Conservation (phyloP, 2,113 vertebrate genomes). For the Brachyhypopomus gauderio region DNA sequence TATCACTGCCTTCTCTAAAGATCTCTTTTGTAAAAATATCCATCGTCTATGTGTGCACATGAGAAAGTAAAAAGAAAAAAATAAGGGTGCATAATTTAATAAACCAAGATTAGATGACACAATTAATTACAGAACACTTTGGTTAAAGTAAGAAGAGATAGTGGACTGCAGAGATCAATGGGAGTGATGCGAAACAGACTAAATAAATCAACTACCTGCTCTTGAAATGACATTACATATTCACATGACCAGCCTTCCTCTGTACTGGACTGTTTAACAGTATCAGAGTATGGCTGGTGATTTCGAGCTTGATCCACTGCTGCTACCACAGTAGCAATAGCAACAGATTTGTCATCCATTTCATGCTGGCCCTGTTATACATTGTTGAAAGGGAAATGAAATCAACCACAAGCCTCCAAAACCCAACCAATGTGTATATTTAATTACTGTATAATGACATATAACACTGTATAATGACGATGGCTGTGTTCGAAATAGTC, state of each 20-base stretch:
- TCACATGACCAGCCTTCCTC: slow-evolving; percentile 74
- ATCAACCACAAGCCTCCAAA: not conserved
- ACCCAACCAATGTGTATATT: not conserved
- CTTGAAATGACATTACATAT: slow-evolving; percentile 73
- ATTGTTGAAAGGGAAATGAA: slow-evolving; percentile 35
- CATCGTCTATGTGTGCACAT: not conserved
- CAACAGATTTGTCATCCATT: slow-evolving; percentile 74
- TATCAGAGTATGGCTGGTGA: slow-evolving; percentile 75
- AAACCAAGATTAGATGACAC: not conserved
- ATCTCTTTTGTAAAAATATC: not conserved
- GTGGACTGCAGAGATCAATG: not conserved
- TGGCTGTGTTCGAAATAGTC: no score
- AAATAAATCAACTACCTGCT: slow-evolving; percentile 71
- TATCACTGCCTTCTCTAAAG: not conserved
- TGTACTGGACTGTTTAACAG: slow-evolving; percentile 70
- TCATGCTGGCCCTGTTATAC: slow-evolving; percentile 73
- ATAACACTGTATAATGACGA: no score
- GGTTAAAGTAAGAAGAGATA: not conserved
- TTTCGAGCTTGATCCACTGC: slow-evolving; percentile 82
- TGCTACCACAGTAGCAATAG: slow-evolving; percentile 79
- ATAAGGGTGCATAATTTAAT: not conserved
- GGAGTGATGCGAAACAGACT: not conserved
- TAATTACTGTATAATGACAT: not conserved
- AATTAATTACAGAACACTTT: no score
- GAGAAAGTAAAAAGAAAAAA: not conserved